A percentile compares a stretch with the other conserved stretches of the same genome.
These are phyloP conservation scores for Scalopus aquaticus DNA, from an alignment of 2,113 vertebrate genomes.

Conservation along the genomic window DNA sequence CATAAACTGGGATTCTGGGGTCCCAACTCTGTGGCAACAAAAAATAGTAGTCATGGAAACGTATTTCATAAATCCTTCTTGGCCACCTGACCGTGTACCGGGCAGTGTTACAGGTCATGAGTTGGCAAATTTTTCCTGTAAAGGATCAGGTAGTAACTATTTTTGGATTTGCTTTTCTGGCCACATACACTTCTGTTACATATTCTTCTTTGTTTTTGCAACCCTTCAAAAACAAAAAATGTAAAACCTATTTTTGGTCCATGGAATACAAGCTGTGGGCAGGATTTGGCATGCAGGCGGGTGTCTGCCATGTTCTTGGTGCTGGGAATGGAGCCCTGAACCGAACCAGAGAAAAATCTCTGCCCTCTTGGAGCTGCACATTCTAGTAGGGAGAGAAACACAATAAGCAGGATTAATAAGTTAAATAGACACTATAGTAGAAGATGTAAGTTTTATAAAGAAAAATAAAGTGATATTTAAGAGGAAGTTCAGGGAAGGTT, in stretches of 20 bases:
- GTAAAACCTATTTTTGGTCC: background rate
- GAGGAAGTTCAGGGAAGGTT: background rate
- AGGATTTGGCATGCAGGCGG: background rate
- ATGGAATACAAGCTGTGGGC: background rate
- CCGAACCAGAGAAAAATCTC: background rate
- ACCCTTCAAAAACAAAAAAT: conserved; percentile 4
- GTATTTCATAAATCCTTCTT: background rate
- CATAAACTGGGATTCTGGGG: background rate
- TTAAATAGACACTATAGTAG: background rate
- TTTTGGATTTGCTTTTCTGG: background rate
- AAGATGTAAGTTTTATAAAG: background rate
- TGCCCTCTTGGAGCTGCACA: background rate
- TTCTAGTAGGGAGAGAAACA: background rate
- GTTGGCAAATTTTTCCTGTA: too few species aligned
- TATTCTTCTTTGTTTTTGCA: background rate
- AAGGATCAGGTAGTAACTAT: background rate
- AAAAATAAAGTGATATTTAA: background rate
- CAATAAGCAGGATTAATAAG: background rate
- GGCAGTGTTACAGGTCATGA: background rate
- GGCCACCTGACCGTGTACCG: background rate
- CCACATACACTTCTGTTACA: background rate
- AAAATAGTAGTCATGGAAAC: background rate
- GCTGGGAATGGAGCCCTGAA: background rate
- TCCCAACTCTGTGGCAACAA: background rate
- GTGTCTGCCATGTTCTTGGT: background rate